phyloP scores from a whole-genome alignment of 1,140 invertebrate genomes.

The Drosophila gunungcola region DNA sequence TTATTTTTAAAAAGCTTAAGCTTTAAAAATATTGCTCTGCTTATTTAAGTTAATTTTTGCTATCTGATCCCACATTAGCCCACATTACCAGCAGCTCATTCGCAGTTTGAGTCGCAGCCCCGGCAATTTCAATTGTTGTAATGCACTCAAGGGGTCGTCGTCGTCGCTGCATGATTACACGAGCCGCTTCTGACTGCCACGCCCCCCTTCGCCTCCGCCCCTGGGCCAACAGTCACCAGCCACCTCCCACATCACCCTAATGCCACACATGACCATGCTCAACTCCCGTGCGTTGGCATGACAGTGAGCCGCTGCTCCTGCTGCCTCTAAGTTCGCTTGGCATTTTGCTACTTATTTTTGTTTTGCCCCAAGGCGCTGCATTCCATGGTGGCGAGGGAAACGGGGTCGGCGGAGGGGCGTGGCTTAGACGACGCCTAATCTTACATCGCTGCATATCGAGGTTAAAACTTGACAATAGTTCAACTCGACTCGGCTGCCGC shows the following conservation, averaged over 20 bases:
- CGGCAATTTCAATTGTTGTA: conserved; percentile 77
- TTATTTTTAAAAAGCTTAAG: too few relatives aligned
- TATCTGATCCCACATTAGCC: conserved; percentile 11
- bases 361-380: conserved; percentile 58
- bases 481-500: conserved; percentile 71
- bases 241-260: not conserved
- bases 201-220: not conserved
- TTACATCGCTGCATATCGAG: conserved; percentile 80
- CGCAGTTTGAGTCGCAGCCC: conserved; percentile 16
- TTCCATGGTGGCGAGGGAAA: conserved; percentile 34
- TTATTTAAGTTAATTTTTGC: not conserved
- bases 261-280: conserved; percentile 29
- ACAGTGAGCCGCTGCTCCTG: conserved; percentile 23
- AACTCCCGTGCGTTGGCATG: conserved; percentile 47
- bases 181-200: conserved; percentile 10
- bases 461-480: conserved; percentile 82
- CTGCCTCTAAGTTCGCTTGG: conserved; percentile 24
- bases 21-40: too few relatives aligned
- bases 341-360: conserved; percentile 73
- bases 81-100: conserved; percentile 17
- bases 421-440: conserved; percentile 60
- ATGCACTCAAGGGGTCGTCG: conserved; percentile 71
- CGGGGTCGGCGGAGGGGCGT: not conserved
- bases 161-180: conserved; percentile 69
- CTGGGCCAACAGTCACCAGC: not conserved